These are phyloP conservation scores for Callospermophilus lateralis DNA, from an alignment of 2,113 vertebrate genomes.

Conservation along the genomic window DNA sequence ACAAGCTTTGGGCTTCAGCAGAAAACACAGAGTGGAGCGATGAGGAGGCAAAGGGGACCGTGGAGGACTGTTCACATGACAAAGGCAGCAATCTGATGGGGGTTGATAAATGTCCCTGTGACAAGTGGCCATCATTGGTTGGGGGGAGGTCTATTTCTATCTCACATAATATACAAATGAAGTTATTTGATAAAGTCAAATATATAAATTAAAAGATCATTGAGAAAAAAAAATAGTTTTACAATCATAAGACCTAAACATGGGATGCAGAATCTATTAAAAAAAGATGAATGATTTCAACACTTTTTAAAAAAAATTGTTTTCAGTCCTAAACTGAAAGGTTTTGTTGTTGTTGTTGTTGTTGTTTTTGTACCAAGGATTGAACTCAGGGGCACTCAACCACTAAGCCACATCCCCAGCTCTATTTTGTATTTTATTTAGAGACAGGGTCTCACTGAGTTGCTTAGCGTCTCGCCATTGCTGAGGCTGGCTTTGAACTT, in stretches of 20 bases:
- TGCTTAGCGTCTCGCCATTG: no score
- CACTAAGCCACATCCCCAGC: no score
- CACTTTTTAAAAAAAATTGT: not conserved
- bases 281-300: not conserved
- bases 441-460: no score
- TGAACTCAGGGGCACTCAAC: no score
- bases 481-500: no score
- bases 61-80: not conserved
- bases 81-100: not conserved
- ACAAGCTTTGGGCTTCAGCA: no score
- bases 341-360: no score
- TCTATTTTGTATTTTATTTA: no score
- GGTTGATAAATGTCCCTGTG: accelerated
- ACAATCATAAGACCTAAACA: not conserved
- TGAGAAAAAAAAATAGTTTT: not conserved
- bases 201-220: not conserved
- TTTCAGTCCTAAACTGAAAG: not conserved
- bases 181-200: not conserved
- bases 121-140: not conserved
- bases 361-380: no score
- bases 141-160: not conserved
- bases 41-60: no score
- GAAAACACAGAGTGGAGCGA: no score
- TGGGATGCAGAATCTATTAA: not conserved
- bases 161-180: not conserved